A percentile compares a stretch with the other conserved stretches of the same genome.
Conservation (phyloP, 1,140 invertebrate genomes). For the Tetragnatha versicolor region DNA sequence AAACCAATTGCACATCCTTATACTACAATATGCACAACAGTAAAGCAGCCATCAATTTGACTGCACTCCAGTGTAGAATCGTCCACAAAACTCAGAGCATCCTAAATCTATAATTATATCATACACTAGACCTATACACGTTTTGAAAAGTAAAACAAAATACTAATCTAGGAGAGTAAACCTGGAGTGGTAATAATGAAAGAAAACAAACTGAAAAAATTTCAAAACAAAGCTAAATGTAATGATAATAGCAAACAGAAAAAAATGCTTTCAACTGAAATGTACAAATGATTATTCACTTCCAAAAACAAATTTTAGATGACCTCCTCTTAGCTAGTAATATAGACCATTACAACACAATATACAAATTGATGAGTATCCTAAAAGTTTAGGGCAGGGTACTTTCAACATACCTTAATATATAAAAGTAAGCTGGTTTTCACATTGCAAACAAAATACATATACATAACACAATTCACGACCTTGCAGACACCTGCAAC, state of each 20-base stretch:
- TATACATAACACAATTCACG: conserved; percentile 50
- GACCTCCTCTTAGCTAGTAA: conserved; percentile 14
- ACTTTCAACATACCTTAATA: conserved; percentile 53
- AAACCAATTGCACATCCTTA: conserved; percentile 31
- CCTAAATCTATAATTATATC: conserved; percentile 40
- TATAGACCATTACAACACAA: conserved; percentile 38
- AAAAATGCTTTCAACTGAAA: conserved; percentile 37
- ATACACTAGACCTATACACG: conserved; percentile 36
- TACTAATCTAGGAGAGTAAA: conserved; percentile 45
- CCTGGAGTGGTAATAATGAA: conserved; percentile 25
- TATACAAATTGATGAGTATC: conserved; percentile 53
- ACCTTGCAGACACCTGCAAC: conserved; percentile 53
- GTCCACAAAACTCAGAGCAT: conserved; percentile 38
- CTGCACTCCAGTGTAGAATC: conserved; percentile 24
- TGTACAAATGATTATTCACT: conserved; percentile 9
- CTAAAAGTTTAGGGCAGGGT: conserved; percentile 42
- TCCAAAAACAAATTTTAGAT: conserved; percentile 48
- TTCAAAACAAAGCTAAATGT: conserved; percentile 25
- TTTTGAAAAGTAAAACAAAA: conserved; percentile 37
- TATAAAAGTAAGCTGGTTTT: conserved; percentile 45
- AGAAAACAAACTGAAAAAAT: background rate
- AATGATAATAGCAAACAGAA: background rate
- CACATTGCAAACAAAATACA: conserved; percentile 55
- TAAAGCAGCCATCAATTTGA: background rate
- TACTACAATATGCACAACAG: conserved; percentile 46